Percentiles rank a stretch among this genome's conserved stretches.
phyloP scores from a whole-genome alignment of 2,113 vertebrate genomes.

The Trogon surrucura region DNA sequence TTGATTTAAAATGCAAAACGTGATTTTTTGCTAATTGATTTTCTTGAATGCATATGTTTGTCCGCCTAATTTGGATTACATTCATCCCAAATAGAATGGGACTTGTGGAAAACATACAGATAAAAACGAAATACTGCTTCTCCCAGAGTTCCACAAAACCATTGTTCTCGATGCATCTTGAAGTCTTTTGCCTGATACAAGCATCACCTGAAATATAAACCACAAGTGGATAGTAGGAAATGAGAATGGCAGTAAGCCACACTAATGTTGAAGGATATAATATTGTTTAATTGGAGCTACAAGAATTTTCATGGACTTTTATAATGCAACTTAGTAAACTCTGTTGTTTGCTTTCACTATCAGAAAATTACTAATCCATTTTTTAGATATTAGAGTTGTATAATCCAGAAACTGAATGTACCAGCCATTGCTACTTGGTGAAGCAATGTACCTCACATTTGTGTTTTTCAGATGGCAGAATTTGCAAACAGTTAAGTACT shows the following conservation, averaged over 20 bases:
- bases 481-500: background rate
- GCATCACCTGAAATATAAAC: background rate
- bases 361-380: background rate
- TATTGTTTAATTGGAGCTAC: background rate
- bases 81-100: background rate
- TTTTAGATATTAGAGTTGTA: background rate
- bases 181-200: background rate
- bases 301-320: background rate
- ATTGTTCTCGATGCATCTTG: background rate
- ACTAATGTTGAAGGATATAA: background rate
- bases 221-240: background rate
- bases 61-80: background rate
- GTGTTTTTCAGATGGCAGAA: background rate
- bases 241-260: background rate
- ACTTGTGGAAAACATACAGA: background rate
- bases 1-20: background rate
- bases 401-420: background rate
- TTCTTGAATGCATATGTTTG: background rate
- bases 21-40: background rate
- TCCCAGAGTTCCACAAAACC: background rate
- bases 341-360: background rate
- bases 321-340: background rate
- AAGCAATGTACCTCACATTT: background rate
- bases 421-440: background rate
- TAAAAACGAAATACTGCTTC: background rate